Evolutionary conservation across 2,113 vertebrate species (phyloP), one percentile per base, ranked within the genome.

Genomic region (Sinocyclocheilus maitianheensis): DNA sequence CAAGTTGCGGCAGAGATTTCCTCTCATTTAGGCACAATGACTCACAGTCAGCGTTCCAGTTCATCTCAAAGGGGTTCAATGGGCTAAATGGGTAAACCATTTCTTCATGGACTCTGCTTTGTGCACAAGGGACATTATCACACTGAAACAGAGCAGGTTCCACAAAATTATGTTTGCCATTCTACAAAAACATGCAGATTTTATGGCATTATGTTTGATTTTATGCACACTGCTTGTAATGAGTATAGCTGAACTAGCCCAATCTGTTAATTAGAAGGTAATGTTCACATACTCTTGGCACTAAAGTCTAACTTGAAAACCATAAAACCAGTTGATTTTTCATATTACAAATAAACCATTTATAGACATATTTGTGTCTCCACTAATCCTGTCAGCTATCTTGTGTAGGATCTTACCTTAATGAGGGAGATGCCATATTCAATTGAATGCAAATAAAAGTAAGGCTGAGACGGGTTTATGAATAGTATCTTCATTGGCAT

Each of bases 1-100:
- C 43, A 51, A 76, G n/a, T 26, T 76, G 43, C 22, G n/a, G 43
- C 13, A 76, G 43, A 76, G 74, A 51, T 51, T 76, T 76, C 26
- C 5, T 76, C 43, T 43, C 74, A 76, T 76, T 76, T 76, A 76
- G 40, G n/a, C n/a, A 76, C 43, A 76, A 76, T 51, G 43, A 51
- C 74, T 76, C 74, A 51, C 43, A 76, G 74, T 51, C n/a, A 76
- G 74, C 74, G 2, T 43, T 76, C 72, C 74, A 76, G 1, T 51
- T 76, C 43, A 76, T 76, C 74, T 51, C 74, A 26, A 11, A 48
- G 43, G 74, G 9, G 74, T 76, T 51, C 43, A 76, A 7, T 51
- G n/a, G 74, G 74, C 74, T 76, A 26, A 43, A 20, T 43, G 20
- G 4, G n/a, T 9, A 76, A 46, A 76, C 12, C 74, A 51, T 76